phyloP scores from a whole-genome alignment of 2,113 vertebrate genomes.

The Oxyruncus cristatus region DNA sequence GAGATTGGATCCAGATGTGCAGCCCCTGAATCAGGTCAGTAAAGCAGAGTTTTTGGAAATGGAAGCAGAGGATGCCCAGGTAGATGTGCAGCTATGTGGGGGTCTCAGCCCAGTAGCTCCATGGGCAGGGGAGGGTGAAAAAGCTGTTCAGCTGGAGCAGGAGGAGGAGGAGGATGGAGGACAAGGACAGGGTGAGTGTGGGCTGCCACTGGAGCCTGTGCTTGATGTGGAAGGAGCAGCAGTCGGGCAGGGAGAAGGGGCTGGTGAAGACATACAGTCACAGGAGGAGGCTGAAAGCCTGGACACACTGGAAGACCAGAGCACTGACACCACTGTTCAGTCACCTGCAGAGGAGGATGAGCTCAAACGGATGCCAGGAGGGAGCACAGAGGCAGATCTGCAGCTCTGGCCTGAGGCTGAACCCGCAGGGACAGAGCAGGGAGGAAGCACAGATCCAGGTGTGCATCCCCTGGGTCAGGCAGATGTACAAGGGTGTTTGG shows the following conservation, averaged over 20 bases:
- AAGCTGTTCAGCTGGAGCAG: fast-evolving
- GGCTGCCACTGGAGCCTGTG: neutral
- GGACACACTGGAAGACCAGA: neutral
- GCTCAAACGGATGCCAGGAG: fast-evolving
- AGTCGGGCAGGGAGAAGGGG: neutral
- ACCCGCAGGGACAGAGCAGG: fast-evolving
- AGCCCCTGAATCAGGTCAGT: fast-evolving
- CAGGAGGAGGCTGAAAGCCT: neutral
- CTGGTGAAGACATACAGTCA: neutral
- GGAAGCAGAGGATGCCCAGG: neutral
- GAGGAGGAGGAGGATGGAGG: neutral
- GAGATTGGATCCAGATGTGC: neutral
- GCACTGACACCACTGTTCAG: neutral
- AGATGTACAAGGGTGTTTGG: fast-evolving
- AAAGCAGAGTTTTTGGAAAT: neutral
- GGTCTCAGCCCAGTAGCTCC: fast-evolving
- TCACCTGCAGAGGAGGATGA: neutral
- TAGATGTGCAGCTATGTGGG: fast-evolving
- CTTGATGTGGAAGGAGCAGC: fast-evolving
- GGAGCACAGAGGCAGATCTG: neutral
- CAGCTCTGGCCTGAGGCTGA: neutral
- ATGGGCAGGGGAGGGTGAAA: fast-evolving
- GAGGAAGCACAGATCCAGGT: fast-evolving
- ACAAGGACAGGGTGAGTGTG: neutral
- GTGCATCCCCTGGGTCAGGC: neutral